Conservation (phyloP, 2,113 vertebrate species). For the Chlorocebus sabaeus region DNA sequence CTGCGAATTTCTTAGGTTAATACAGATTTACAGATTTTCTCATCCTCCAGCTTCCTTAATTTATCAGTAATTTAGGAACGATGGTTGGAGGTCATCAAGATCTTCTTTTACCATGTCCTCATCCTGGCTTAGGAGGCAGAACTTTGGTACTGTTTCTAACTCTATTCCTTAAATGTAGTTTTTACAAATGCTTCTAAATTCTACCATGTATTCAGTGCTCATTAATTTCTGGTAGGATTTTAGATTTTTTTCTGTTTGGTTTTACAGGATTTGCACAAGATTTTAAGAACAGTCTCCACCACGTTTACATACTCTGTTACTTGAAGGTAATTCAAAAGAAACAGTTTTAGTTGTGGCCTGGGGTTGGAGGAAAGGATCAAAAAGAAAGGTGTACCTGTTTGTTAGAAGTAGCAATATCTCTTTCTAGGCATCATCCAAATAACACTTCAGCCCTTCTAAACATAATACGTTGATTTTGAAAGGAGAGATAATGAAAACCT, state of each 20-base stretch:
- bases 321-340: not conserved
- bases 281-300: not conserved
- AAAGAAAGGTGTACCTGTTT: not conserved
- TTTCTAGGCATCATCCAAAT: not conserved
- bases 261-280: not conserved
- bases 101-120: not conserved
- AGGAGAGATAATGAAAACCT: not conserved
- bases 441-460: not conserved
- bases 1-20: not conserved
- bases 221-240: not conserved
- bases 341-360: not conserved
- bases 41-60: not conserved
- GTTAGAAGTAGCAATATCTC: not conserved
- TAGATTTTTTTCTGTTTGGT: not conserved
- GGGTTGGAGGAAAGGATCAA: not conserved
- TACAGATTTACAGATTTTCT: not conserved
- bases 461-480: not conserved
- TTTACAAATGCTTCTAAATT: not conserved
- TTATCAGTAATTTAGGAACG: not conserved
- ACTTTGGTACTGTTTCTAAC: not conserved
- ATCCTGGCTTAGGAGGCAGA: not conserved
- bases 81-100: not conserved
- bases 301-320: not conserved
- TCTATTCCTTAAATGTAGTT: not conserved
- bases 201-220: not conserved